Percentiles rank a stretch among this genome's conserved stretches.
These are phyloP conservation scores for Ophion ellenae DNA, from an alignment of 2,888 invertebrate genomes.

Conservation along the genomic window DNA sequence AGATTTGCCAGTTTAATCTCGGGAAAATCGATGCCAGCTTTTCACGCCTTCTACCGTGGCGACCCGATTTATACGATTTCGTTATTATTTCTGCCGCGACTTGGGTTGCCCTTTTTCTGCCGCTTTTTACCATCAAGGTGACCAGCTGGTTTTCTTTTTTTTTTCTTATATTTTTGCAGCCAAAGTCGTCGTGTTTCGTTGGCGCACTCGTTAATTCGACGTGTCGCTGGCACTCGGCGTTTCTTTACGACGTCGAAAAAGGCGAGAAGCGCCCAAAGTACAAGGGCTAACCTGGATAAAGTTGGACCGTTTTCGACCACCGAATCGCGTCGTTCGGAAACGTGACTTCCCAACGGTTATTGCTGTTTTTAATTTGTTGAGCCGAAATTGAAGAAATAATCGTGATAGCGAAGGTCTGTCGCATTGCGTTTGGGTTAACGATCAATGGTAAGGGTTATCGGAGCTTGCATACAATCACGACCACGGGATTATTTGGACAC, in stretches of 20 bases:
- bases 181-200: constrained; percentile 4
- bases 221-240: constrained; percentile 9
- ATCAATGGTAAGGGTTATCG: too few relatives aligned
- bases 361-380: background rate
- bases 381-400: background rate
- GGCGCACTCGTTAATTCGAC: constrained; percentile 29
- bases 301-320: too few relatives aligned
- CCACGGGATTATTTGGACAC: too few relatives aligned
- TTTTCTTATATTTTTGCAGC: background rate
- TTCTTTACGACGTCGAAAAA: constrained; percentile 11
- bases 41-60: constrained; percentile 44
- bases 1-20: constrained; percentile 58
- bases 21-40: constrained; percentile 47
- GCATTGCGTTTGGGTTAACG: background rate
- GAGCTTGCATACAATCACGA: too few relatives aligned
- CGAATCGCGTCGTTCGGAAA: background rate
- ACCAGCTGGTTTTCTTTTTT: background rate
- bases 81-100: constrained; percentile 52
- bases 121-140: background rate
- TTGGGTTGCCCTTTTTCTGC: background rate
- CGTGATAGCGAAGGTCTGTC: background rate
- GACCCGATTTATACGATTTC: constrained; percentile 61
- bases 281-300: background rate
- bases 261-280: background rate
- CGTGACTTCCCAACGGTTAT: background rate